These are phyloP conservation scores for Orthonevra nobilis DNA, from an alignment of 2,888 invertebrate genomes.

Conservation along the genomic window DNA sequence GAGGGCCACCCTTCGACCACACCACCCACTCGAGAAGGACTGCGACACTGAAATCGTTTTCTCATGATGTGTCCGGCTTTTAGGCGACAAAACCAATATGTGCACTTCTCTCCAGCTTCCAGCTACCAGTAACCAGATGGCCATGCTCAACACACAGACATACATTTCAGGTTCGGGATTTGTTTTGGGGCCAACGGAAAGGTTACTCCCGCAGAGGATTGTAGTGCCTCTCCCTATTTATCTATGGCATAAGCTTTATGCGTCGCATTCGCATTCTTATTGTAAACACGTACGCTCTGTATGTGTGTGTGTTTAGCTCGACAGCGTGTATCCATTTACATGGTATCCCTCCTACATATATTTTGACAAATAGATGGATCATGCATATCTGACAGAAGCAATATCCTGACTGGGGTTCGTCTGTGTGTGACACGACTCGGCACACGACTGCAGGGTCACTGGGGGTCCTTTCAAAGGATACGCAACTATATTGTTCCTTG, in stretches of 20 bases:
- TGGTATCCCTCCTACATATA: slow-evolving; percentile 27
- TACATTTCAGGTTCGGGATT: slow-evolving; percentile 14
- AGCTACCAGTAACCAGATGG: slow-evolving; percentile 22
- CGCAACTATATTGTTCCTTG: slow-evolving; percentile 23
- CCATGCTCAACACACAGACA: slow-evolving; percentile 23
- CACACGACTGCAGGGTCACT: neutral
- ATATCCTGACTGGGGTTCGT: slow-evolving; percentile 35
- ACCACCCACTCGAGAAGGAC: neutral
- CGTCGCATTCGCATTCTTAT: slow-evolving; percentile 22
- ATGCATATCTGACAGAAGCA: slow-evolving; percentile 50
- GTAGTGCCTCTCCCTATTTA: slow-evolving; percentile 10
- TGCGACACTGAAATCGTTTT: slow-evolving; percentile 26
- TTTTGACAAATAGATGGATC: slow-evolving; percentile 56
- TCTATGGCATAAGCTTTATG: slow-evolving; percentile 23
- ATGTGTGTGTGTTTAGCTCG: no score
- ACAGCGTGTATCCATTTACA: slow-evolving; percentile 26
- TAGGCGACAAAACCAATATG: slow-evolving; percentile 49
- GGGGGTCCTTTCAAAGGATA: neutral
- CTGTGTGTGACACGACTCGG: neutral
- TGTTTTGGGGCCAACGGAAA: neutral
- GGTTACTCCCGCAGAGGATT: slow-evolving; percentile 11
- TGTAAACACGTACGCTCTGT: slow-evolving; percentile 34
- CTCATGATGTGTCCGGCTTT: slow-evolving; percentile 42
- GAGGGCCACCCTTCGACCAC: neutral
- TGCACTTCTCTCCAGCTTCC: slow-evolving; percentile 29